phyloP scores from a whole-genome alignment of 2,113 vertebrate genomes.

The Rhea americana region DNA sequence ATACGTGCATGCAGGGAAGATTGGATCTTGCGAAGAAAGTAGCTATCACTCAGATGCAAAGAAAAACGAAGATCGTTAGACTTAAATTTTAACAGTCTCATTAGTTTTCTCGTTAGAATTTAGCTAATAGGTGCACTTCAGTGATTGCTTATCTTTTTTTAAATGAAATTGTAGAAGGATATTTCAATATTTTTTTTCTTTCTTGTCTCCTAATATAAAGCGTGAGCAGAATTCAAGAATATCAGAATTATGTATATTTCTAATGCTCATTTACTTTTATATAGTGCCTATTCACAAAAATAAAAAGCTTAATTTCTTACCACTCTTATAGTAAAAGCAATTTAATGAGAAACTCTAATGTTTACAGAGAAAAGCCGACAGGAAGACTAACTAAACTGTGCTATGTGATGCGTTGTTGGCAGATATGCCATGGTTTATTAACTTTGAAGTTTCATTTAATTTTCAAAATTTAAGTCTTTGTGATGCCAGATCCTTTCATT shows the following conservation, averaged over 20 bases:
- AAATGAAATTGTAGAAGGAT: constrained; percentile 43
- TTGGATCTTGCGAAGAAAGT: background rate
- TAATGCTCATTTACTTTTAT: constrained; percentile 50
- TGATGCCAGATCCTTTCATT: background rate
- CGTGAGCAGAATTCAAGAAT: constrained; percentile 47
- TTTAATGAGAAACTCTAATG: constrained; percentile 21
- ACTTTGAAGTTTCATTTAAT: background rate
- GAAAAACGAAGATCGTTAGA: constrained; percentile 39
- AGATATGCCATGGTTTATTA: background rate
- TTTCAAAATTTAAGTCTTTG: background rate
- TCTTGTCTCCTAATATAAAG: background rate
- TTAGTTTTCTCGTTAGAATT: constrained; percentile 64
- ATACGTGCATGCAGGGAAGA: background rate
- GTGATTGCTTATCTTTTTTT: constrained; percentile 47
- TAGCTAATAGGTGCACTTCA: constrained; percentile 61
- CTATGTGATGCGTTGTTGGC: background rate
- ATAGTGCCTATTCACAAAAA: constrained; percentile 22
- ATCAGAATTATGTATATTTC: constrained; percentile 10
- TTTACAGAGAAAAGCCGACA: constrained; percentile 13
- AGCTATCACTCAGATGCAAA: constrained; percentile 12
- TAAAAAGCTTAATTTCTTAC: constrained; percentile 32
- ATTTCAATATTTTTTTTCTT: constrained; percentile 11
- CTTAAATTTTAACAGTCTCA: constrained; percentile 67
- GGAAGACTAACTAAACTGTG: background rate
- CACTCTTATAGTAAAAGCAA: background rate